Percentiles rank a stretch among this genome's conserved stretches.
Conservation (phyloP, 2,888 invertebrate species). For the Endomychus coccineus region DNA sequence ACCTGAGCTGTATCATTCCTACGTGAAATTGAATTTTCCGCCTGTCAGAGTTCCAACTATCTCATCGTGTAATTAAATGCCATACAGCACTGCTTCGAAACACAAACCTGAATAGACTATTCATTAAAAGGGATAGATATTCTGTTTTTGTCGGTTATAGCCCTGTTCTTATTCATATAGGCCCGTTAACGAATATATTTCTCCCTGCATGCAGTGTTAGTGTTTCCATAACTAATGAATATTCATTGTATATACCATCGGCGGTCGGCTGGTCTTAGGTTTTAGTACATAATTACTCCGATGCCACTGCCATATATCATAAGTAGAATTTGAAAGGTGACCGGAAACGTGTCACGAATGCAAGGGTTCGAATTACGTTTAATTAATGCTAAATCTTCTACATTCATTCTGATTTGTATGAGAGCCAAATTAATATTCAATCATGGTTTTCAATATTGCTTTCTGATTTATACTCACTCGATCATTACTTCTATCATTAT, state of each 20-base stretch:
- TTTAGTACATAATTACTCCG: conserved; percentile 39
- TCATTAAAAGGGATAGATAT: background rate
- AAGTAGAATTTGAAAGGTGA: conserved; percentile 39
- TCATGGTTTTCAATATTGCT: too few species aligned
- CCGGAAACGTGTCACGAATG: conserved; percentile 36
- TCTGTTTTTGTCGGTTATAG: background rate
- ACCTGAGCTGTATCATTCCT: too few species aligned
- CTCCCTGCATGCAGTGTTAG: conserved; percentile 28
- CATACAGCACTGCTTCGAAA: background rate
- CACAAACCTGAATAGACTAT: background rate
- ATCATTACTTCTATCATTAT: too few species aligned
- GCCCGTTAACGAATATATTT: conserved; percentile 30
- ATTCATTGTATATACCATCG: conserved; percentile 37
- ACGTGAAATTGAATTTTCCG: too few species aligned
- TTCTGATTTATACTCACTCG: too few species aligned
- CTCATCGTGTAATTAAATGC: too few species aligned
- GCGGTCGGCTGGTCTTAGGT: conserved; percentile 37
- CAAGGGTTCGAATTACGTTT: conserved; percentile 31
- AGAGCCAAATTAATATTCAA: too few species aligned
- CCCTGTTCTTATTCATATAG: background rate
- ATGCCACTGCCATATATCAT: conserved; percentile 37
- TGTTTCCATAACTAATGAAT: conserved; percentile 30
- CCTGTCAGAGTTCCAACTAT: too few species aligned
- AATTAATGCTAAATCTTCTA: too few species aligned
- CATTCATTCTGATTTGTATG: too few species aligned